These are phyloP conservation scores for Eurytoma californica DNA, from an alignment of 2,888 invertebrate species.

Conservation along the genomic window DNA sequence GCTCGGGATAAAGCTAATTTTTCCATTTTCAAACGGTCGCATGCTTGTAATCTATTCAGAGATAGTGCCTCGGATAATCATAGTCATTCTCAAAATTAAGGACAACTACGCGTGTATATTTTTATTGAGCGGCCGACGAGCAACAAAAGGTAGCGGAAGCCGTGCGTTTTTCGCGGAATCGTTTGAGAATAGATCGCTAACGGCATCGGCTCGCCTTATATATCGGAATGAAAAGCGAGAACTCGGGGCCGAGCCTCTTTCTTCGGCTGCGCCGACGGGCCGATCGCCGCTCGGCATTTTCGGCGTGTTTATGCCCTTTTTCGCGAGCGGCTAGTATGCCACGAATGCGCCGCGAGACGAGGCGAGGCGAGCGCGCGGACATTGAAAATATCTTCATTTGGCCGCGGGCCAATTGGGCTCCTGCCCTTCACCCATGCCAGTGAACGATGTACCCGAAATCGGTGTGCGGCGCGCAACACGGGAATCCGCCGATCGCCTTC, in stretches of 20 bases:
- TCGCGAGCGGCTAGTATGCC: slow-evolving; percentile 29
- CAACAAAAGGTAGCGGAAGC: slow-evolving; percentile 15
- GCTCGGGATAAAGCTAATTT: too few species aligned
- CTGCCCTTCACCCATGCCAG: slow-evolving; percentile 73
- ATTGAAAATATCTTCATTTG: slow-evolving; percentile 72
- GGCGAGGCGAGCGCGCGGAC: slow-evolving; percentile 59
- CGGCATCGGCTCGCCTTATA: neutral
- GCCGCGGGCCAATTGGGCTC: slow-evolving; percentile 72
- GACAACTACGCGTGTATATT: slow-evolving; percentile 15
- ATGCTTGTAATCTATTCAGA: too few species aligned
- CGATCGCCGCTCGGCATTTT: slow-evolving; percentile 36
- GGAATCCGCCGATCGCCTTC: slow-evolving; percentile 38
- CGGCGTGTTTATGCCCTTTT: slow-evolving; percentile 54
- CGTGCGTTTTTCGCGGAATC: slow-evolving; percentile 11
- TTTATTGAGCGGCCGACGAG: slow-evolving; percentile 6
- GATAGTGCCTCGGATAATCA: too few species aligned
- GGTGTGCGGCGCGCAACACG: slow-evolving; percentile 60
- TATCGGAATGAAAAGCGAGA: slow-evolving; percentile 33
- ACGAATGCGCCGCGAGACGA: slow-evolving; percentile 37
- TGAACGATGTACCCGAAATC: slow-evolving; percentile 70
- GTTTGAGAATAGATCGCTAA: slow-evolving; percentile 41
- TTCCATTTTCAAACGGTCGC: too few species aligned
- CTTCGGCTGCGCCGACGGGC: slow-evolving; percentile 6
- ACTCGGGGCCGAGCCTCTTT: slow-evolving; percentile 6
- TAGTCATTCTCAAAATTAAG: too few species aligned